phyloP scores from a whole-genome alignment of 2,797 vertebrate species.

The Pyrocephalus nanus region DNA sequence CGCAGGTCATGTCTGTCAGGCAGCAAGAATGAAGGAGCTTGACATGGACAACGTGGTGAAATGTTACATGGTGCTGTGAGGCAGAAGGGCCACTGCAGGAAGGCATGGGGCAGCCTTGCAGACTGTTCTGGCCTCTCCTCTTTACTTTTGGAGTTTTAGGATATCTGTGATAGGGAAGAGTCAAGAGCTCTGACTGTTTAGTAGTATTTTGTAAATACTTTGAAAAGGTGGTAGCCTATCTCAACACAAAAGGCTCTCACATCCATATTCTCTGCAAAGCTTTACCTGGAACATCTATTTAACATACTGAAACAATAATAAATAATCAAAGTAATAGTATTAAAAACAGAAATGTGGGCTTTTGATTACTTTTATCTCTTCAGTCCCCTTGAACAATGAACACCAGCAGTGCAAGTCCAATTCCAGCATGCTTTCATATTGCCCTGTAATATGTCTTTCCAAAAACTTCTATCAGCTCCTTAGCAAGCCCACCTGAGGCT shows the following conservation, averaged over 20 bases:
- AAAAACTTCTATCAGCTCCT: neutral
- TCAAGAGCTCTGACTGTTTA: neutral
- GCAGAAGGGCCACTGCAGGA: neutral
- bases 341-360: neutral
- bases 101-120: too few relatives aligned
- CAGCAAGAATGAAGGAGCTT: neutral
- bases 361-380: neutral
- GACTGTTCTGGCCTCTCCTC: rapidly evolving
- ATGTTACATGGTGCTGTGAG: rapidly evolving
- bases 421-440: neutral
- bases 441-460: neutral
- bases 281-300: neutral
- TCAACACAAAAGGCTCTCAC: neutral
- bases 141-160: neutral
- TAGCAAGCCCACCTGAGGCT: neutral
- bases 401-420: neutral
- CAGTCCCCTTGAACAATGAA: neutral
- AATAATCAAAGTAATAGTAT: neutral
- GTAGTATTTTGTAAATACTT: neutral
- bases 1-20: neutral
- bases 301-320: neutral
- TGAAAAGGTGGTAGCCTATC: neutral
- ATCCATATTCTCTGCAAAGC: neutral
- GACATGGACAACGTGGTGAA: neutral
- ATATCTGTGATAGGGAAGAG: neutral